These are phyloP conservation scores for Dallia pectoralis DNA, from an alignment of 2,797 vertebrate genomes.

Conservation along the genomic window DNA sequence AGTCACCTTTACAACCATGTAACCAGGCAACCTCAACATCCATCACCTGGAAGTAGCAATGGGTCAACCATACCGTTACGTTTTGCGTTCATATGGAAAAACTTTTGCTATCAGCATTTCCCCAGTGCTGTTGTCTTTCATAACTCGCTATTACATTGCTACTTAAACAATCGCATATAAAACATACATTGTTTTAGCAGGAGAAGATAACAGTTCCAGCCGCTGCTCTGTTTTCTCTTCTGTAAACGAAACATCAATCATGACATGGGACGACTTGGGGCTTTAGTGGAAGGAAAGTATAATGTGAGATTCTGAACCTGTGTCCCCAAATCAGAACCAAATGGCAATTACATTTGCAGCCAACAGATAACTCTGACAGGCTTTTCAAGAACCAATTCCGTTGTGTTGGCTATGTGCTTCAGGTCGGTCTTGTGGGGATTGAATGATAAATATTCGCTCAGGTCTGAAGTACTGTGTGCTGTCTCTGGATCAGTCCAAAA, in stretches of 20 bases:
- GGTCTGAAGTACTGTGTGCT: too few species aligned
- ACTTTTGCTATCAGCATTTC: too few species aligned
- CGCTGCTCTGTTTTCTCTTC: not conserved
- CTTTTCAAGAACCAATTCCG: too few species aligned
- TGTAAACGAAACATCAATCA: not conserved
- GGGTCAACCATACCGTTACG: not conserved
- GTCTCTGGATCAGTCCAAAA: too few species aligned
- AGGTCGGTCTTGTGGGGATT: too few species aligned
- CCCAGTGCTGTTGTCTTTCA: too few species aligned
- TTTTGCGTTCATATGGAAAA: too few species aligned
- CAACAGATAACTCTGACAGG: constrained; percentile 28
- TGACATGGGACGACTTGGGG: not conserved
- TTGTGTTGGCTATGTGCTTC: too few species aligned
- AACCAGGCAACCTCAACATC: not conserved
- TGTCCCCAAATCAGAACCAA: constrained; percentile 25
- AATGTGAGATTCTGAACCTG: constrained; percentile 22
- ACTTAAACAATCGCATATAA: too few species aligned
- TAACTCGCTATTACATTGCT: too few species aligned
- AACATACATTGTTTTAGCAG: too few species aligned
- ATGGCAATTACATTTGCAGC: constrained; percentile 22
- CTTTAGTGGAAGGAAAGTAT: not conserved
- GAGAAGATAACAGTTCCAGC: constrained; percentile 26
- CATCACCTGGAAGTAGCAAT: not conserved
- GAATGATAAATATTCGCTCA: too few species aligned
- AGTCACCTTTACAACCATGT: not conserved